Base-by-base conservation (phyloP, 2,113 vertebrate genomes). In the Coturnix japonica region DNA sequence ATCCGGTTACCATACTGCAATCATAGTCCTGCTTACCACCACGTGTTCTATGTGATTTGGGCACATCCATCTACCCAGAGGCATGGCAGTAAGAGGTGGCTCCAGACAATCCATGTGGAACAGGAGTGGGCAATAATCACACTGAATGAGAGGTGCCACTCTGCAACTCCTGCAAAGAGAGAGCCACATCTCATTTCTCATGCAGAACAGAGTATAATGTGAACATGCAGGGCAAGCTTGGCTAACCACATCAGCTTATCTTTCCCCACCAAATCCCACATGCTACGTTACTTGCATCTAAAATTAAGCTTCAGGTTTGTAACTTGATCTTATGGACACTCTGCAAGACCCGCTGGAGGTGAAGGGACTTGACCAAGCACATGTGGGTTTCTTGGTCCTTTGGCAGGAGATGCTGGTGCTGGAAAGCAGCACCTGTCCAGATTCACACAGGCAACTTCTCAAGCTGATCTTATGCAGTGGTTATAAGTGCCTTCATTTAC, bases 41-140 rank as follows among this genome's bases (percentile, higher is more conserved):
- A 99, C 95, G 61, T 99, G 98, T 96, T 99, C 99, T 23, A 99
- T 98, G 86, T 99, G 99, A 96, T 99, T 99, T 33, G 99, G 99
- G 96, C 99, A 99, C 99, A 99, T 99, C 99, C 99, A 99, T 96
- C 98, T 98, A 88, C 99, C 99, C 88, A 99, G 97, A 86, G 99
- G 99, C 98, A 99, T 98, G 94, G 99, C 99, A 95, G 99, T 99
- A 92, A 99, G 98, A 2, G 99, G 99, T 21, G 99, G 99, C 94
- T 99, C 98, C 93, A 99, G 97, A 97, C 99, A 99, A 98, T 99
- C 99, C 99, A 99, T 99, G 97, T 99, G 99, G 97, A 99, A 99
- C 87, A 99, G 97, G 30, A 99, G 98, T 7, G 99, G 99, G 95
- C 99, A 99, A 96, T 99, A 99, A 96, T 99, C 99, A 86, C 99